phyloP scores from a whole-genome alignment of 2,888 invertebrate species.

The Trichopoda pennipes region DNA sequence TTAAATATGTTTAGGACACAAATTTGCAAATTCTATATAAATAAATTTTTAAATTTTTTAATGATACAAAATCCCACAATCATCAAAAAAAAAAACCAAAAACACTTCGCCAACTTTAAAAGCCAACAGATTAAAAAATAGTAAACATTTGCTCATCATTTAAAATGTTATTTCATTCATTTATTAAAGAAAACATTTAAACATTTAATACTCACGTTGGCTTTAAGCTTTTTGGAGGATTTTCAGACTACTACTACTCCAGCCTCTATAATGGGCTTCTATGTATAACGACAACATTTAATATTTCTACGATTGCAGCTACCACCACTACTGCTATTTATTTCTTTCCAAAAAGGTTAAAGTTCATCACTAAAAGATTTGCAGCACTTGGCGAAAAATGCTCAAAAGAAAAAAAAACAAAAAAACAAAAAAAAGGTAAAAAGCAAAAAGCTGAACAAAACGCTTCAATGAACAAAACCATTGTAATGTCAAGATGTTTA shows the following conservation, averaged over 20 bases:
- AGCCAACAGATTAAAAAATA: background rate
- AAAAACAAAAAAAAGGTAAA: background rate
- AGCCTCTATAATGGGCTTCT: constrained; percentile 17
- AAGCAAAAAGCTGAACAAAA: constrained; percentile 25
- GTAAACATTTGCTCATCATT: constrained; percentile 56
- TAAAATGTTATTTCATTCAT: constrained; percentile 60
- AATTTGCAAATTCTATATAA: constrained; percentile 49
- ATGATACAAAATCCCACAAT: constrained; percentile 61
- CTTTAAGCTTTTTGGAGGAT: constrained; percentile 2
- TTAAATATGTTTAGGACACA: constrained; percentile 43
- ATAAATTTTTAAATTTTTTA: constrained; percentile 49
- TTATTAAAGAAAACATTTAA: constrained; percentile 57
- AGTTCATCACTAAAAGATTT: constrained; percentile 42
- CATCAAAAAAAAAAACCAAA: constrained; percentile 31
- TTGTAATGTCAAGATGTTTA: constrained; percentile 68
- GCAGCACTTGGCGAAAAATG: constrained; percentile 23
- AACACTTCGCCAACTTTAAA: constrained; percentile 21
- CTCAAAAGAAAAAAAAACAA: background rate
- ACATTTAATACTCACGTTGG: constrained; percentile 57
- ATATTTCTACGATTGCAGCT: background rate
- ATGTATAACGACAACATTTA: constrained; percentile 7
- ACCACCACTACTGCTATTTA: constrained; percentile 18
- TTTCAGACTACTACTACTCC: background rate
- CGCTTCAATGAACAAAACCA: constrained; percentile 51
- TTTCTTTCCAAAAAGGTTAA: constrained; percentile 41